Base-by-base conservation (phyloP, 1,140 invertebrate genomes). In the Euglossa dilemma region DNA sequence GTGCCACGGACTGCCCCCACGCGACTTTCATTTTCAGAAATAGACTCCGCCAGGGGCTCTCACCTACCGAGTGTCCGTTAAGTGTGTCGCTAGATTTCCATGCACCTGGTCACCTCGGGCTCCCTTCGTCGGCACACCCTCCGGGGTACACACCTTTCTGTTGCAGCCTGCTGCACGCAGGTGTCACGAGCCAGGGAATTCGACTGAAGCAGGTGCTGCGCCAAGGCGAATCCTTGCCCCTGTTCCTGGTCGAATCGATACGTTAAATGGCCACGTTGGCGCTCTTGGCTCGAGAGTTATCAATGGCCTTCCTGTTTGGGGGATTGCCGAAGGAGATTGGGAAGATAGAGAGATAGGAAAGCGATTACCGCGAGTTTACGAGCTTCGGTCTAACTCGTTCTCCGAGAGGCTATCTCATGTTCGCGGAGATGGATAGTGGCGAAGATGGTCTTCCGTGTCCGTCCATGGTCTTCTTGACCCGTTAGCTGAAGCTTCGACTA, bases 161-260 rank as follows among this genome's bases (percentile, higher is more conserved):
- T 23, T n/a, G n/a, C 59, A n/a, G 56, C 18, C 25, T 12, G 45
- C 28, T 56, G 20, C 36, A 14, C 50, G 76, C 87, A 90, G 89
- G 85, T 89, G 84, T 73, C 36, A 1, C 18, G 54, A 45, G n/a
- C 12, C 36, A 47, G 45, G 66, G 71, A 78, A 85, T 88, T 88
- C 59, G 36, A 69, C 67, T 6, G 85, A 54, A 54, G 56, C 75
- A 87, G 79, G 72, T 87, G 79, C 52, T 25, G 18, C 28, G 36
- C n/a, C n/a, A n/a, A 23, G 50, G 20, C 43, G 12, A 45, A n/a
- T 69, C 36, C 12, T 4, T n/a, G 14, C n/a, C 9, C n/a, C 7
- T 45, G n/a, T 36, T 43, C 9, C 43, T 0, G 18, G 20, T 54
- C 7, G 23, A 11, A 18, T 54, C 36, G 6, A 9, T 12, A 20